Percentiles rank a stretch among this genome's conserved stretches.
These are phyloP conservation scores for Phalacrocorax pelagicus DNA, from an alignment of 2,113 vertebrate genomes.

Conservation along the genomic window DNA sequence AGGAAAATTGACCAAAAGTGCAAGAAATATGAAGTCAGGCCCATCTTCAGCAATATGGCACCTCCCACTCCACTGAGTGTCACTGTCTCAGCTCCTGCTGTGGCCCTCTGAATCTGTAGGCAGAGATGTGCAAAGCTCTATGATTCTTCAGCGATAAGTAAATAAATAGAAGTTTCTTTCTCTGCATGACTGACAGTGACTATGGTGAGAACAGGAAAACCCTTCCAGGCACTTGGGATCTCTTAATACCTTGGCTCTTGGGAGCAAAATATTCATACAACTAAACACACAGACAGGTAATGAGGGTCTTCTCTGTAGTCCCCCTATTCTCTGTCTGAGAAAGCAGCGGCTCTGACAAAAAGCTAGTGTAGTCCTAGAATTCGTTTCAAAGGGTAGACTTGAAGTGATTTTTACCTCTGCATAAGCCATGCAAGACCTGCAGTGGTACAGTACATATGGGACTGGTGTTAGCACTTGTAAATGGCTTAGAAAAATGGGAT, in stretches of 20 bases:
- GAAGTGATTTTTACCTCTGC: background rate
- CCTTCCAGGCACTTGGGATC: background rate
- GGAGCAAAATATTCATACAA: background rate
- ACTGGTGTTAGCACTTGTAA: background rate
- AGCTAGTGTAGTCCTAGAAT: background rate
- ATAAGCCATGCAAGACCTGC: background rate
- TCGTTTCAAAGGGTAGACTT: background rate
- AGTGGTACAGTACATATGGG: background rate
- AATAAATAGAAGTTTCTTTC: background rate
- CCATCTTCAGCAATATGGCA: background rate
- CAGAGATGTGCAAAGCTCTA: background rate
- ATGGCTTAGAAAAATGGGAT: background rate
- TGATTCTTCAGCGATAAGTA: background rate
- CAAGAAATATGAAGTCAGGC: background rate
- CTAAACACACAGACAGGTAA: background rate
- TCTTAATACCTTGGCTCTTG: background rate
- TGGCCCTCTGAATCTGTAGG: slow-evolving; percentile 4
- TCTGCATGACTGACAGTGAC: background rate
- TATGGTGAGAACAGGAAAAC: background rate
- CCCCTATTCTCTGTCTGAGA: background rate
- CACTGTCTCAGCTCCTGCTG: background rate
- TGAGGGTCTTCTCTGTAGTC: background rate
- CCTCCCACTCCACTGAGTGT: background rate
- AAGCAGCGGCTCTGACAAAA: background rate
- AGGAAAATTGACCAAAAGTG: background rate